Evolutionary conservation across 1,140 invertebrate genomes (phyloP).

Genomic region (Drosophila pallidifrons): DNA sequence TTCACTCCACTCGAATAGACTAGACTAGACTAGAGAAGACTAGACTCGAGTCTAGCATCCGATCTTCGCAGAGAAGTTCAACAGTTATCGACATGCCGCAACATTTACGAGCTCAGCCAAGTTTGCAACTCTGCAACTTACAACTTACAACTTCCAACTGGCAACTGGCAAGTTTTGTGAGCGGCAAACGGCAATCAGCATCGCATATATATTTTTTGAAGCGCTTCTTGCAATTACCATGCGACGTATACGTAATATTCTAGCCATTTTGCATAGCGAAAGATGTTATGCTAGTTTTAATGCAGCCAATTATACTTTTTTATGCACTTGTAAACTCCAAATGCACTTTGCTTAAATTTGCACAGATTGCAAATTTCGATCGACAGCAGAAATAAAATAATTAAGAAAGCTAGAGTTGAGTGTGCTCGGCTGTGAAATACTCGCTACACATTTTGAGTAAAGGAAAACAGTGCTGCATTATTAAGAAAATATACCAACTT

Average conservation of each 20-base stretch:
- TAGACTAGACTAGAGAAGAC: background rate
- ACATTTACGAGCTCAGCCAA: slow-evolving; percentile 32
- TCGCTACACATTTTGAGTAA: too few species aligned
- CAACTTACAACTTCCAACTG: background rate
- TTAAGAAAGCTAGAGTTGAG: too few species aligned
- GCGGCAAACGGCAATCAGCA: slow-evolving; percentile 29
- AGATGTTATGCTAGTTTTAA: background rate
- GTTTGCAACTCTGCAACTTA: background rate
- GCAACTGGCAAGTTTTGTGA: slow-evolving; percentile 19
- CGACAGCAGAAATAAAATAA: too few species aligned
- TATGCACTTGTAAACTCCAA: background rate
- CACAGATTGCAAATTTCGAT: too few species aligned
- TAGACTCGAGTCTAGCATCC: slow-evolving; percentile 15
- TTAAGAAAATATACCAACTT: too few species aligned
- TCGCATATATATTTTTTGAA: background rate
- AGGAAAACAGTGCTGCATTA: too few species aligned
- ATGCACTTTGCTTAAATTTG: background rate
- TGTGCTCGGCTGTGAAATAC: too few species aligned
- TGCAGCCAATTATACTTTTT: slow-evolving; percentile 1
- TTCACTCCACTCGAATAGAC: too few species aligned
- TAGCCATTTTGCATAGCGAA: slow-evolving; percentile 10
- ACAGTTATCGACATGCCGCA: slow-evolving; percentile 43
- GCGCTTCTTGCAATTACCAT: slow-evolving; percentile 7
- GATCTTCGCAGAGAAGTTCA: slow-evolving; percentile 40
- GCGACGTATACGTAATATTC: slow-evolving; percentile 20